Base-by-base conservation (phyloP, 2,113 vertebrate species). In the Entelurus aequoreus region DNA sequence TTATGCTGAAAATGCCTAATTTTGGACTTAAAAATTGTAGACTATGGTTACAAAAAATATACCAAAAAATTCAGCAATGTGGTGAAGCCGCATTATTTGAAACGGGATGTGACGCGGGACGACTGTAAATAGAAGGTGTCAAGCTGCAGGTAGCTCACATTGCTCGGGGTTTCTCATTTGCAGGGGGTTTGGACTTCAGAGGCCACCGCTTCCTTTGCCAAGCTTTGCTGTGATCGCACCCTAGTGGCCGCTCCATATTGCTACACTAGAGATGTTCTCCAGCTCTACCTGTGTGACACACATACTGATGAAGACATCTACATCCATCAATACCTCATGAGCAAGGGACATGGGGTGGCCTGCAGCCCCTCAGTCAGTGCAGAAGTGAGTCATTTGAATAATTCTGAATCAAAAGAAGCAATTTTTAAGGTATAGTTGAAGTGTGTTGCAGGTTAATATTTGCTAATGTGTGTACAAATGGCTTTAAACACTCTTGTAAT, bases 211-310 rank as follows among this genome's bases (percentile, higher is more conserved):
- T 80, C 80, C 7, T 99, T 99, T 68, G 85, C 86, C 79, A 84
- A 86, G 40, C 71, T 95, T 40, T 96, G 94, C 81, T 76, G 38
- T 14, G 79, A 90, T 54, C 90, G 88, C 74, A 81, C 91, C 0
- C 78, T 97, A 12, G 94, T 97, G 66, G 96, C 92, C 0, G 78
- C 91, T 0, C 82, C 95, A 58, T 86, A 93, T 78, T 82, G 91
- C 72, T 95, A 98, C 37, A 79, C 83, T 6, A 75, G 90, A 2
- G 92, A 90, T 8, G 69, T 95, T 62, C 87, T 97, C 75, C 86
- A 93, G 57, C 84, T 98, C 52, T 95, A 93, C 71, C 85, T 99
- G 63, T 98, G 94, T 73, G 94, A 98, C 82, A 98, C 95, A 0
- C 87, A 84, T 66, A 91, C 93, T 1, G 73, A 91, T 12, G 65